Conservation (phyloP, 2,888 invertebrate species). For the Caenorhabditis uteleia region DNA sequence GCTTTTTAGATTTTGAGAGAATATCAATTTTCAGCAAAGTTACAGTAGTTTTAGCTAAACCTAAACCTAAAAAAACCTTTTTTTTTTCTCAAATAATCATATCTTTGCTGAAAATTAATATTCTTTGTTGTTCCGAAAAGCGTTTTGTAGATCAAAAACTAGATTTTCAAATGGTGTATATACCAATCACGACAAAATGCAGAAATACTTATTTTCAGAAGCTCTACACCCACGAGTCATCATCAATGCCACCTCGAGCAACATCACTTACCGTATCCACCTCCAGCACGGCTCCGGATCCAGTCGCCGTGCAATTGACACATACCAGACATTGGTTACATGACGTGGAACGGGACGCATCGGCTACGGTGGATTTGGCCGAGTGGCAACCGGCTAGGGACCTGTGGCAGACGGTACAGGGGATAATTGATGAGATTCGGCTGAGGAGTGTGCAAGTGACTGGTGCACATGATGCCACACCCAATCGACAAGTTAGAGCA, state of each 20-base stretch:
- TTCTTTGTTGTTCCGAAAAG: no score
- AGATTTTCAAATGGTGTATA: no score
- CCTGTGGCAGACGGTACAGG: slow-evolving; percentile 40
- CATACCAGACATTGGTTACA: slow-evolving; percentile 61
- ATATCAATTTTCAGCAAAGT: no score
- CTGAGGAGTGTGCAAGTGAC: slow-evolving; percentile 35
- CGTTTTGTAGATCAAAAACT: no score
- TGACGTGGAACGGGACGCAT: slow-evolving; percentile 66
- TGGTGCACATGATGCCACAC: slow-evolving; percentile 28
- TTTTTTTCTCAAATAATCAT: neutral
- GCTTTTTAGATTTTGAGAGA: no score
- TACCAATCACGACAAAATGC: no score
- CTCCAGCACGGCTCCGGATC: slow-evolving; percentile 1
- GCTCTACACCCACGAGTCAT: slow-evolving; percentile 23
- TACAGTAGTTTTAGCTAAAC: no score
- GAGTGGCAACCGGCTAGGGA: slow-evolving; percentile 54
- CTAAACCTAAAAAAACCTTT: neutral
- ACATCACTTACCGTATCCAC: neutral
- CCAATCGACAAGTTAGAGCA: slow-evolving; percentile 25
- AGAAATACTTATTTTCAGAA: no score
- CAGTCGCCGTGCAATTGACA: slow-evolving; percentile 44
- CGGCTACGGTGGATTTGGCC: slow-evolving; percentile 61
- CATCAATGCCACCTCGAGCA: slow-evolving; percentile 17
- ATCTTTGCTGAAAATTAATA: neutral
- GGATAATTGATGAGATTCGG: slow-evolving; percentile 36